These are phyloP conservation scores for Cheilosia impressa DNA, from an alignment of 2,888 invertebrate species.

Conservation along the genomic window DNA sequence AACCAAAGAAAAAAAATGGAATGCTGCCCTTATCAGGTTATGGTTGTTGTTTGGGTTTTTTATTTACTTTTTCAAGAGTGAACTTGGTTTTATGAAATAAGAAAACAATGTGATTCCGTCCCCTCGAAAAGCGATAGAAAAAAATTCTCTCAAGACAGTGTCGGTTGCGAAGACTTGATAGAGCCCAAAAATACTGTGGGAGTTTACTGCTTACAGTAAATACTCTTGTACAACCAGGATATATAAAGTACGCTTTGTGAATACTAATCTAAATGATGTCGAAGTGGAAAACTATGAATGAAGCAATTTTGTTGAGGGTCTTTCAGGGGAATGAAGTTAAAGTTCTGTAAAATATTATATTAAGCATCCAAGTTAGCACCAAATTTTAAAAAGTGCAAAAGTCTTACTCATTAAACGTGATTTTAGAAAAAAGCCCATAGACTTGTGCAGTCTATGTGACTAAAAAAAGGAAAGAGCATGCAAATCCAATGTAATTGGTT, in stretches of 20 bases:
- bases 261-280: constrained; percentile 46
- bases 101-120: constrained; percentile 49
- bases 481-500: too few species aligned
- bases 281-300: constrained; percentile 20
- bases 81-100: constrained; percentile 61
- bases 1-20: constrained; percentile 36
- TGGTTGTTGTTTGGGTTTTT: constrained; percentile 30
- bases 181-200: neutral
- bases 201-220: constrained; percentile 24
- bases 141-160: constrained; percentile 25
- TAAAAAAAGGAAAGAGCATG: too few species aligned
- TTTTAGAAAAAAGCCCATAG: neutral
- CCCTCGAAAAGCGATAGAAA: constrained; percentile 8
- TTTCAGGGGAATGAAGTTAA: neutral
- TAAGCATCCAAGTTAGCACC: constrained; percentile 1
- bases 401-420: neutral
- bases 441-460: too few species aligned
- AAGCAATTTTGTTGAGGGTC: constrained; percentile 3
- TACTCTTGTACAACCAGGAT: constrained; percentile 22
- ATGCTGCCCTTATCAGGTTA: constrained; percentile 53
- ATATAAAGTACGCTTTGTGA: constrained; percentile 29
- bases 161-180: neutral
- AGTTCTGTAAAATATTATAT: neutral
- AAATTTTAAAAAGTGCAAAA: neutral
- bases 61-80: constrained; percentile 8